phyloP scores from a whole-genome alignment of 2,888 invertebrate species.

The Chrysodeixis includens region DNA sequence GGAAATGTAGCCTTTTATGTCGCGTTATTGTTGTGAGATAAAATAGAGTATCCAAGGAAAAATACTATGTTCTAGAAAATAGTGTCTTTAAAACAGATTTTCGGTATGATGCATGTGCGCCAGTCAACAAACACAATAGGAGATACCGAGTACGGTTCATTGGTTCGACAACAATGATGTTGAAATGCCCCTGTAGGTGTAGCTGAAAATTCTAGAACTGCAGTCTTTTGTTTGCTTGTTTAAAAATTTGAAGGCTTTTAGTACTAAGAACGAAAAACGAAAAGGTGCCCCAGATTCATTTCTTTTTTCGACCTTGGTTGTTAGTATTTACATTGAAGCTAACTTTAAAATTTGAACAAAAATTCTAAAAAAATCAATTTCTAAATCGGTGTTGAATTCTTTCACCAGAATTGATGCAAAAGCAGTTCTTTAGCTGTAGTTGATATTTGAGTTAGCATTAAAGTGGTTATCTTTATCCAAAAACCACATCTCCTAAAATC shows the following conservation, averaged over 20 bases:
- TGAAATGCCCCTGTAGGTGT: slow-evolving; percentile 9
- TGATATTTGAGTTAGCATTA: too few species aligned
- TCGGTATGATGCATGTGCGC: slow-evolving; percentile 33
- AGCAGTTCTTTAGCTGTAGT: too few species aligned
- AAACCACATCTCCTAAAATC: background rate
- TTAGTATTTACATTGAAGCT: background rate
- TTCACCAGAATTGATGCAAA: too few species aligned
- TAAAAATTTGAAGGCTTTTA: too few species aligned
- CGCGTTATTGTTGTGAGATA: slow-evolving; percentile 23
- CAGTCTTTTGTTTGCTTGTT: background rate
- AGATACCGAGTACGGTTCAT: slow-evolving; percentile 26
- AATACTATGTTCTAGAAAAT: slow-evolving; percentile 28
- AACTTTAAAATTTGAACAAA: background rate
- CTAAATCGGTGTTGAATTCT: too few species aligned
- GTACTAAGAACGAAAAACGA: slow-evolving; percentile 20
- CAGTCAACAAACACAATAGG: slow-evolving; percentile 42
- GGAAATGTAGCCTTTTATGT: slow-evolving; percentile 3
- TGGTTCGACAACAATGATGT: slow-evolving; percentile 33
- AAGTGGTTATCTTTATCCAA: too few species aligned
- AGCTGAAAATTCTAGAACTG: slow-evolving; percentile 17
- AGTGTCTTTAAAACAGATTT: slow-evolving; percentile 36
- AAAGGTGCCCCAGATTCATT: slow-evolving; percentile 31
- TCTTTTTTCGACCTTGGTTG: slow-evolving; percentile 21
- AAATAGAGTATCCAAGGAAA: slow-evolving; percentile 7
- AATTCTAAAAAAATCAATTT: too few species aligned